Evolutionary conservation across 2,888 invertebrate genomes (phyloP), one percentile per base, ranked within the genome.

Genomic region (Poecilobothrus nobilitatus): DNA sequence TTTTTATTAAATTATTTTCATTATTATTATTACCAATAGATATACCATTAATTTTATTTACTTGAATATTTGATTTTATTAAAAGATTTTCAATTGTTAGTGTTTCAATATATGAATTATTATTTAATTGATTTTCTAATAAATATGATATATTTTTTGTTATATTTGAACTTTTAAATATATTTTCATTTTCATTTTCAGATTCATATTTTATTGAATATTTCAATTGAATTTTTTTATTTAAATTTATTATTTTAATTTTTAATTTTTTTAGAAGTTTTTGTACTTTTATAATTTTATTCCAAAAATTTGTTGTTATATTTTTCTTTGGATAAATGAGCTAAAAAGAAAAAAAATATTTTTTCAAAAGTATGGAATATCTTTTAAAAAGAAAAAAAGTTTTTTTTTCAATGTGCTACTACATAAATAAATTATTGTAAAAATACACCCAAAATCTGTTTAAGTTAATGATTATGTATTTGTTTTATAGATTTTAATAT

Each of bases 241-340:
- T 74, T 18, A 68, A 41, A 41, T 61, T 71, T 66, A 33, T 68
- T 44, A 72, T 62, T 53, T 74, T 73, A 3, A 65, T 67, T 71
- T 79, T 77, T 6, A 81, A 70, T 0, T 75, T 68, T 67, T 79
- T 76, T 44, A 81, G 67, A 1, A 79, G 78, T 61, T 77, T 76
- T 20, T 76, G 75, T 3, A 77, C 76, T 65, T 77, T 76, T 3
- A 73, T 73, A 18, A 81, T 66, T 2, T 78, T 76, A 41, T 76
- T 74, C 81, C 81, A 81, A 69, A 78, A 79, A 37, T 76, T 75
- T 2, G 68, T 64, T 5, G 74, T 75, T 10, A 81, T 70, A 41
- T 77, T 75, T 18, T 72, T 68, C 66, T 71, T 71, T 65, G 75
- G 68, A 71, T 75, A 68, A 2, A 76, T 72, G 10, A 80, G 72